These are phyloP conservation scores for Abrostola tripartita DNA, from an alignment of 2,888 invertebrate species.

Conservation along the genomic window DNA sequence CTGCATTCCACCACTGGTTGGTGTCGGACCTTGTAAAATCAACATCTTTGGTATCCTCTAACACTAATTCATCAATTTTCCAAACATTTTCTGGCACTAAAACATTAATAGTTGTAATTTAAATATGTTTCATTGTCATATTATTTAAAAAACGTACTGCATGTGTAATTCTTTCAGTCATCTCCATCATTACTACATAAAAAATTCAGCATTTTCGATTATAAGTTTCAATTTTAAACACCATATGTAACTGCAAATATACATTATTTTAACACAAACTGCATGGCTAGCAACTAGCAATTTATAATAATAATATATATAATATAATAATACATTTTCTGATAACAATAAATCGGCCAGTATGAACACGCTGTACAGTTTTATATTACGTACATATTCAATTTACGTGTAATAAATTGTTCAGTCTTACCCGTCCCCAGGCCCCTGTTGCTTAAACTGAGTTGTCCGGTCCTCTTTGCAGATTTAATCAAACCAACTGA, in stretches of 20 bases:
- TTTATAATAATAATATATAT: no score
- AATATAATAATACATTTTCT: background rate
- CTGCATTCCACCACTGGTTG: slow-evolving; percentile 95
- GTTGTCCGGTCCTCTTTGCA: slow-evolving; percentile 93
- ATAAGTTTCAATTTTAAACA: no score
- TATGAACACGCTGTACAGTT: background rate
- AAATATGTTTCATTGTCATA: background rate
- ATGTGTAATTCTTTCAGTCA: no score
- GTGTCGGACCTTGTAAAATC: slow-evolving; percentile 88
- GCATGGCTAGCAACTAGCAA: background rate
- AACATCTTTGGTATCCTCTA: slow-evolving; percentile 89
- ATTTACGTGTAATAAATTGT: slow-evolving; percentile 18
- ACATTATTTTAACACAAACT: background rate
- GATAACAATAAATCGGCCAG: background rate
- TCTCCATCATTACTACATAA: no score
- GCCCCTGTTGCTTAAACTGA: slow-evolving; percentile 93
- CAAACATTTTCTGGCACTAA: slow-evolving; percentile 92
- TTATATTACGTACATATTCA: background rate
- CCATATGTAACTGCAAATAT: no score
- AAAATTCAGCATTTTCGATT: no score
- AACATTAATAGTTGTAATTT: slow-evolving; percentile 30
- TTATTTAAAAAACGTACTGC: no score
- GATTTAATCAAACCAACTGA: slow-evolving; percentile 92
- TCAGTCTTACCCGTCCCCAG: slow-evolving; percentile 90
- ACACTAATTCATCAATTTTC: slow-evolving; percentile 91